Base-by-base conservation (phyloP, 2,888 invertebrate genomes). In the Lasioglossum calceatum region DNA sequence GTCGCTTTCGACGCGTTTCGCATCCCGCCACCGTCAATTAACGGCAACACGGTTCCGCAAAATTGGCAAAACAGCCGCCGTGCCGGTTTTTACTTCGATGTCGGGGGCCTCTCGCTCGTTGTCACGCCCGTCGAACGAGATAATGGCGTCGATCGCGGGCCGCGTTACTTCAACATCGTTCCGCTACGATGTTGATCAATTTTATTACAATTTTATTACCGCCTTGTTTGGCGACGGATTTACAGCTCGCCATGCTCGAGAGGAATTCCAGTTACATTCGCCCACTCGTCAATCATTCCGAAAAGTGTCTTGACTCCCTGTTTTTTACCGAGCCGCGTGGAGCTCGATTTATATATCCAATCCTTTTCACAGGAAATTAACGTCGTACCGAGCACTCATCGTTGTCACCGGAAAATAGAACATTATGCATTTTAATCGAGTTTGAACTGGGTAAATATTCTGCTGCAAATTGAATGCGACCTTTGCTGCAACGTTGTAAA, bases 51-150 rank as follows among this genome's bases (percentile, higher is more conserved):
- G 67, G 3, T 14, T 16, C 8, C 27, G 75, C 64, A 64, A 72
- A 85, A 84, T 84, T 75, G 78, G 12, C 79, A 47, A 85, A 84
- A 79, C 75, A 58, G 42, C 14, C n/a, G 14, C 32, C 14, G 44
- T 4, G 61, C 67, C 39, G 3, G 12, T 27, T 27, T 42, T 27
- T 16, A 32, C 1, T 47, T 16, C 32, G 23, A 39, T 23, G n/a
- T 12, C 58, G 12, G 10, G n/a, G 4, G 58, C 58, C n/a, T 50
- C 42, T 67, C 67, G 42, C 72, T 54, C 54, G 76, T 64, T n/a
- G 47, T 64, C 19, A 64, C 84, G 44, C 39, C 42, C 71, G 73
- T 16, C 64, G 39, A 82, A 70, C 74, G 39, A 14, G 58, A 78
- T 82, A 75, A 85, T 44, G 77, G 50, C 84, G 74, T 27, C 54